Conservation (phyloP, 2,113 vertebrate species). For the Ctenomys sociabilis region DNA sequence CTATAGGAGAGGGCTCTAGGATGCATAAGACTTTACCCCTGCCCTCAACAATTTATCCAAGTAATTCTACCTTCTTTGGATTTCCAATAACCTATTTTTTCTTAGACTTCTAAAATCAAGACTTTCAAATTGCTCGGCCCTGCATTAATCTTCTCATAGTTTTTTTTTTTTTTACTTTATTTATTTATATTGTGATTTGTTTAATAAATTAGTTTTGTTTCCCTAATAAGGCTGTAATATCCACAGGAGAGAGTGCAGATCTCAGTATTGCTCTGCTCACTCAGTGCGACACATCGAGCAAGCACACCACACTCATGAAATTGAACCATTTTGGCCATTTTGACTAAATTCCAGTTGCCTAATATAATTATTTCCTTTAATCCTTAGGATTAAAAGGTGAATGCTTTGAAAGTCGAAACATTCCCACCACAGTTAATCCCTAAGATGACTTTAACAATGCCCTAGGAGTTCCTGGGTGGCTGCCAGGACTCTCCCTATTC, state of each 20-base stretch:
- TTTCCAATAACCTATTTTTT: neutral
- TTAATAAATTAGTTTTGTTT: conserved; percentile 27
- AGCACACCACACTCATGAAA: neutral
- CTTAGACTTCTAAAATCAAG: neutral
- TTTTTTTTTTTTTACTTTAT: conserved; percentile 6
- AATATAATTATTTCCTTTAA: conserved; percentile 48
- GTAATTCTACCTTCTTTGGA: neutral
- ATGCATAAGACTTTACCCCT: neutral
- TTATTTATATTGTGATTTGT: neutral
- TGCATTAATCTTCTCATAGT: neutral
- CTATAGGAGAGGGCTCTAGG: too few species aligned
- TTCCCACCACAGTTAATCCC: neutral
- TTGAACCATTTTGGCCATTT: neutral
- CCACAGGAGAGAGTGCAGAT: neutral
- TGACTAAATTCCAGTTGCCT: conserved; percentile 17
- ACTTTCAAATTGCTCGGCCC: neutral
- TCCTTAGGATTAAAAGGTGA: conserved; percentile 30
- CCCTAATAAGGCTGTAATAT: neutral
- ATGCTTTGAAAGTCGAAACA: neutral
- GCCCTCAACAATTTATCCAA: neutral
- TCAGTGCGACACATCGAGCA: neutral
- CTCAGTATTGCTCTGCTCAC: neutral
- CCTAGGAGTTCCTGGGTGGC: neutral
- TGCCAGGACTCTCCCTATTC: neutral
- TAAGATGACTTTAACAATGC: neutral